Evolutionary conservation across 2,113 vertebrate species (phyloP).

Genomic region (Ptilonorhynchus violaceus): DNA sequence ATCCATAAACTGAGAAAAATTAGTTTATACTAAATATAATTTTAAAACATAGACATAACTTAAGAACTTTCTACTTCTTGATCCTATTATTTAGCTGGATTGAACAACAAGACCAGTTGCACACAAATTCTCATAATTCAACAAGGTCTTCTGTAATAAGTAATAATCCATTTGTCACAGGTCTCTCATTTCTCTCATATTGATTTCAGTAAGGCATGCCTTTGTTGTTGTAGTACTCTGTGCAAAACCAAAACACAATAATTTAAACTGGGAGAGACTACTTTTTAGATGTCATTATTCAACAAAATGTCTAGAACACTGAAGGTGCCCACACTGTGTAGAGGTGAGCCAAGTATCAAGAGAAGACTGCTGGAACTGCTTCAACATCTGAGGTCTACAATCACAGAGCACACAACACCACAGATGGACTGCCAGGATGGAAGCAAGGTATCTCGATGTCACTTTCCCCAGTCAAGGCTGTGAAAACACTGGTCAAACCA

Average conservation of each 20-base stretch:
- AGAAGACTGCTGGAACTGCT: neutral
- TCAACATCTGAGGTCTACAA: neutral
- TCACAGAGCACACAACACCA: neutral
- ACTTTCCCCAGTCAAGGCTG: neutral
- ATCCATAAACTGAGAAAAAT: neutral
- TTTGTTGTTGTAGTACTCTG: neutral
- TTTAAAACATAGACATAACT: neutral
- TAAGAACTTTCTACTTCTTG: neutral
- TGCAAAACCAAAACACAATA: neutral
- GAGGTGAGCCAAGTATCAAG: neutral
- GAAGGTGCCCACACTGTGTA: neutral
- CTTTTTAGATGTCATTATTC: neutral
- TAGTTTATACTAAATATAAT: neutral
- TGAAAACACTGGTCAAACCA: neutral
- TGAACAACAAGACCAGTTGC: neutral
- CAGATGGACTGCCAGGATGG: neutral
- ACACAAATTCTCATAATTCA: neutral
- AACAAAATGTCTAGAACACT: neutral
- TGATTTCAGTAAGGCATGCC: neutral
- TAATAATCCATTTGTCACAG: neutral
- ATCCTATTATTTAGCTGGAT: neutral
- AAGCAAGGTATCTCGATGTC: accelerated
- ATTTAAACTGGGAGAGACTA: neutral
- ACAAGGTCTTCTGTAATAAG: neutral
- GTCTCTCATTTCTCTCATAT: neutral